Conservation (phyloP, 2,888 invertebrate genomes). For the Stictocephala bisonia region DNA sequence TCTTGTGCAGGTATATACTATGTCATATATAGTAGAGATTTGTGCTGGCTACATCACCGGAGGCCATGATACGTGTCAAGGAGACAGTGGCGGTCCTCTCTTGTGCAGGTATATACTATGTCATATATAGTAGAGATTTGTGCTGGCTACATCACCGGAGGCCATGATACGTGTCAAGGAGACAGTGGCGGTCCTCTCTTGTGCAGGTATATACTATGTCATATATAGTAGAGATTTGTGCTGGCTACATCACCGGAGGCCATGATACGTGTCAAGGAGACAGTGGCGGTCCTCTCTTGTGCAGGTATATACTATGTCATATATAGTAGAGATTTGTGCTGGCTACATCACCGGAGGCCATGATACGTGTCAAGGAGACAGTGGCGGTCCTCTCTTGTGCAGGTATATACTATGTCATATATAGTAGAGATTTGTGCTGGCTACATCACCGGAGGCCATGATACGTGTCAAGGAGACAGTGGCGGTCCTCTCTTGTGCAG, state of each 20-base stretch:
- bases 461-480: constrained; percentile 88
- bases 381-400: constrained; percentile 87
- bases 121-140: constrained; percentile 79
- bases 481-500: constrained; percentile 86
- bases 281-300: constrained; percentile 87
- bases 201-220: constrained; percentile 69
- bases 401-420: constrained; percentile 64
- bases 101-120: constrained; percentile 71
- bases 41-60: constrained; percentile 82
- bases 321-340: constrained; percentile 80
- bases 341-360: constrained; percentile 79
- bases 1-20: constrained; percentile 73
- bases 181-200: constrained; percentile 88
- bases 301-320: constrained; percentile 67
- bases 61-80: constrained; percentile 87
- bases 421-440: constrained; percentile 84
- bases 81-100: constrained; percentile 87
- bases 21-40: constrained; percentile 74
- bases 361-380: constrained; percentile 88
- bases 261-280: constrained; percentile 88
- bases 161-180: constrained; percentile 87
- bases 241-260: constrained; percentile 79
- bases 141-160: constrained; percentile 79
- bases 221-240: constrained; percentile 80
- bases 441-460: constrained; percentile 77